These are phyloP conservation scores for Mythimna vitellina DNA, from an alignment of 2,888 invertebrate genomes.

Conservation along the genomic window DNA sequence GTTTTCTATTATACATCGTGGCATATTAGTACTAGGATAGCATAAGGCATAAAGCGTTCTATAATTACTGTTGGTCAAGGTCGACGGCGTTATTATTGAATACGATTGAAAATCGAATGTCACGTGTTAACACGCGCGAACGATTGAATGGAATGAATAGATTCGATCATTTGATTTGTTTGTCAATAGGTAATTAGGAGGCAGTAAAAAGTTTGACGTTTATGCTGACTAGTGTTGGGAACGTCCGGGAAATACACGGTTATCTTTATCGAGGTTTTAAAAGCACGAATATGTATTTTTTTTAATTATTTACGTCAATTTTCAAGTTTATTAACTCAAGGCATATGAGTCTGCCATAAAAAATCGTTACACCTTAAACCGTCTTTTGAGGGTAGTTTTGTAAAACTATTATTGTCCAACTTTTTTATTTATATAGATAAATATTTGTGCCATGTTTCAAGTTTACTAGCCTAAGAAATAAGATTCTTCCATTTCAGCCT, in stretches of 20 bases:
- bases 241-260: slow-evolving; percentile 11
- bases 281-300: too few relatives aligned
- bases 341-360: too few relatives aligned
- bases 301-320: too few relatives aligned
- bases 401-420: too few relatives aligned
- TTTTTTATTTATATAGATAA: too few relatives aligned
- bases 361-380: too few relatives aligned
- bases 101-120: slow-evolving; percentile 59
- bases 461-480: too few relatives aligned
- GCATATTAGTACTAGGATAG: slow-evolving; percentile 53
- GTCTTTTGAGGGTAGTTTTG: too few relatives aligned
- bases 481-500: too few relatives aligned
- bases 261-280: too few relatives aligned
- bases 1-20: slow-evolving; percentile 15
- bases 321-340: too few relatives aligned
- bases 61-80: slow-evolving; percentile 61
- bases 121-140: slow-evolving; percentile 55
- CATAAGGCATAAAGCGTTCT: slow-evolving; percentile 38
- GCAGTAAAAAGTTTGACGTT: slow-evolving; percentile 45
- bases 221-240: slow-evolving; percentile 25
- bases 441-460: too few relatives aligned
- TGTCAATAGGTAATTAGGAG: slow-evolving; percentile 56
- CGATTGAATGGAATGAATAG: slow-evolving; percentile 55
- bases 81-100: slow-evolving; percentile 53
- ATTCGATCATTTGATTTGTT: slow-evolving; percentile 57